These are phyloP conservation scores for Rhimphoctona megacephalus DNA, from an alignment of 2,888 invertebrate species.

Conservation along the genomic window DNA sequence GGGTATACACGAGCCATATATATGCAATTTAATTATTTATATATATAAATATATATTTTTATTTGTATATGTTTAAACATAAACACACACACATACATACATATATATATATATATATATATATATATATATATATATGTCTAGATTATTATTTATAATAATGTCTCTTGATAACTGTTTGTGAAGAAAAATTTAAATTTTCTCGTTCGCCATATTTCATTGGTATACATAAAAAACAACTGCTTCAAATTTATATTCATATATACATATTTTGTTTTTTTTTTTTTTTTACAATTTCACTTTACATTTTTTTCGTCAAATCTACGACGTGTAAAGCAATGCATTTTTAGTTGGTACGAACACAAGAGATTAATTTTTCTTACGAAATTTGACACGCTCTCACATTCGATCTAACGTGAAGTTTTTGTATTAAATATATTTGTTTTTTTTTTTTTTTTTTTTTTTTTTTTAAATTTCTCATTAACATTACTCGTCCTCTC, in stretches of 20 bases:
- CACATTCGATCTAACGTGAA: constrained; percentile 15
- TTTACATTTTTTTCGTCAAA: neutral
- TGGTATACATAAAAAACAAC: constrained; percentile 74
- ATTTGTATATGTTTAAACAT: constrained; percentile 6
- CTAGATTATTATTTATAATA: constrained; percentile 69
- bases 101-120: constrained; percentile 37
- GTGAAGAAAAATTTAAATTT: constrained; percentile 36
- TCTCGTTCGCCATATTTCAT: constrained; percentile 67
- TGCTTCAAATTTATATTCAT: constrained; percentile 79
- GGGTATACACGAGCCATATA: constrained; percentile 79
- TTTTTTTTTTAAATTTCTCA: constrained; percentile 15
- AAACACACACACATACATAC: too few species aligned
- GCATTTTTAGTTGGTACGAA: constrained; percentile 48
- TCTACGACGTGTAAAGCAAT: constrained; percentile 69
- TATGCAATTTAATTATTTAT: constrained; percentile 51
- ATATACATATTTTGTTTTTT: constrained; percentile 16
- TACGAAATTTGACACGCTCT: neutral
- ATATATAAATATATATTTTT: constrained; percentile 44
- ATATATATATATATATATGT: constrained; percentile 38
- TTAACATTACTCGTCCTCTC: constrained; percentile 36
- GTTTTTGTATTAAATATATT: neutral
- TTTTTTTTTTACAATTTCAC: constrained; percentile 21
- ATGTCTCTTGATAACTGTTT: constrained; percentile 68
- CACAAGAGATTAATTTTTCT: neutral
- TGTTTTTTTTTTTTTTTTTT: neutral